phyloP scores from a whole-genome alignment of 2,113 vertebrate genomes.

The Lepidothrix coronata region DNA sequence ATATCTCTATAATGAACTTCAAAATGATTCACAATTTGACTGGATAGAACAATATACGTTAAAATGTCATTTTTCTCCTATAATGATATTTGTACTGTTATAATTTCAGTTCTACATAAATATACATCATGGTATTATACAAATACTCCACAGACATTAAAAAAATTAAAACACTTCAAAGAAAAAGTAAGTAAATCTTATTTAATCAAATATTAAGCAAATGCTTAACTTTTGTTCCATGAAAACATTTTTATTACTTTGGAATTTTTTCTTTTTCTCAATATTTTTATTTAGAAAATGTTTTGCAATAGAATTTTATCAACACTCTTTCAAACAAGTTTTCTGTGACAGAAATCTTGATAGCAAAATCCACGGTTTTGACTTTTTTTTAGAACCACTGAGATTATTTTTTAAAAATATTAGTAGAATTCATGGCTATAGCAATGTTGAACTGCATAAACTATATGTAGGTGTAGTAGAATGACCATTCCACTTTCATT shows the following conservation, averaged over 20 bases:
- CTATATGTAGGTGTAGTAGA: conserved; percentile 23
- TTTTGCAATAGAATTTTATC: conserved; percentile 77
- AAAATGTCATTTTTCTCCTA: conserved; percentile 79
- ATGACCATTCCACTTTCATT: conserved; percentile 40
- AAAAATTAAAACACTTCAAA: conserved; percentile 83
- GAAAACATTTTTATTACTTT: conserved; percentile 81
- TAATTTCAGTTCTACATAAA: conserved; percentile 83
- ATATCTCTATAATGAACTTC: conserved; percentile 96
- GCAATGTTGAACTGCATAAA: conserved; percentile 53
- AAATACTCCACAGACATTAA: conserved; percentile 84
- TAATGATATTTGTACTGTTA: conserved; percentile 79
- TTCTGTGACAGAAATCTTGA: conserved; percentile 75
- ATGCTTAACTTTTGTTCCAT: conserved; percentile 72
- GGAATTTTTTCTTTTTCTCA: conserved; percentile 69
- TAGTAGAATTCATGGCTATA: conserved; percentile 61
- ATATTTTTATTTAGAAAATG: conserved; percentile 72
- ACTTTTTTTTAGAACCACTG: conserved; percentile 68
- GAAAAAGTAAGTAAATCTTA: conserved; percentile 79
- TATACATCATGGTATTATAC: conserved; percentile 84
- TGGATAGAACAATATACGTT: conserved; percentile 82
- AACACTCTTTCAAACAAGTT: conserved; percentile 71
- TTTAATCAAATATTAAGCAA: conserved; percentile 79
- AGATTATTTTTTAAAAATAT: conserved; percentile 59
- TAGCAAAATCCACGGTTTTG: conserved; percentile 69
- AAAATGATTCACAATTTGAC: conserved; percentile 93